These are phyloP conservation scores for Syngnathus acus DNA, from an alignment of 2,797 vertebrate species.

Conservation along the genomic window DNA sequence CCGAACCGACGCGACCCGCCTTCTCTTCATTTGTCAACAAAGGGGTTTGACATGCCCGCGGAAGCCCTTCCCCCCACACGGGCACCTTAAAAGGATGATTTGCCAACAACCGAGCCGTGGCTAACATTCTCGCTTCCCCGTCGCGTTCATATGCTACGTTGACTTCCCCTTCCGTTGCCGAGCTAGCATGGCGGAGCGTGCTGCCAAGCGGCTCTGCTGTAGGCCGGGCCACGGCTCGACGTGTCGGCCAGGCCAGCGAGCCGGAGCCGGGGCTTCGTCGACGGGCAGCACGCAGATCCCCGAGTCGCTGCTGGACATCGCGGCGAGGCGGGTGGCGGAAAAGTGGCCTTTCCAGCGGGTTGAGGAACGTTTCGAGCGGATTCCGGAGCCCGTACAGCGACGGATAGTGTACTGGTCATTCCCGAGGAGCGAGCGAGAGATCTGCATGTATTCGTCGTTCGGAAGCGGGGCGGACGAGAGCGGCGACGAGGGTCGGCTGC, in stretches of 20 bases:
- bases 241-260: conserved; percentile 87
- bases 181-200: conserved; percentile 99
- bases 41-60: conserved; percentile 60
- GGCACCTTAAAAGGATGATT: conserved; percentile 67
- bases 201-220: conserved; percentile 97
- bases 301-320: conserved; percentile 91
- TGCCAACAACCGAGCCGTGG: conserved; percentile 74
- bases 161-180: conserved; percentile 74
- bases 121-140: conserved; percentile 75
- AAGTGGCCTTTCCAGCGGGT: conserved; percentile 98
- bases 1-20: conserved; percentile 37
- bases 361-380: conserved; percentile 95
- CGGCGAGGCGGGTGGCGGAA: conserved; percentile 91
- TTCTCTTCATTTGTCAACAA: conserved; percentile 67
- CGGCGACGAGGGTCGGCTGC: conserved; percentile 86
- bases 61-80: conserved; percentile 46
- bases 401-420: conserved; percentile 98
- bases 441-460: conserved; percentile 98
- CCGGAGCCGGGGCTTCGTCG: conserved; percentile 76
- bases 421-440: conserved; percentile 92
- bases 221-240: conserved; percentile 87
- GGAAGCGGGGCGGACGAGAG: conserved; percentile 83
- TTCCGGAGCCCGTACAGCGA: conserved; percentile 94
- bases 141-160: conserved; percentile 88
- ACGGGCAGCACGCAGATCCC: conserved; percentile 83